Conservation (phyloP, 2,797 vertebrate species). For the Poecile montanus region DNA sequence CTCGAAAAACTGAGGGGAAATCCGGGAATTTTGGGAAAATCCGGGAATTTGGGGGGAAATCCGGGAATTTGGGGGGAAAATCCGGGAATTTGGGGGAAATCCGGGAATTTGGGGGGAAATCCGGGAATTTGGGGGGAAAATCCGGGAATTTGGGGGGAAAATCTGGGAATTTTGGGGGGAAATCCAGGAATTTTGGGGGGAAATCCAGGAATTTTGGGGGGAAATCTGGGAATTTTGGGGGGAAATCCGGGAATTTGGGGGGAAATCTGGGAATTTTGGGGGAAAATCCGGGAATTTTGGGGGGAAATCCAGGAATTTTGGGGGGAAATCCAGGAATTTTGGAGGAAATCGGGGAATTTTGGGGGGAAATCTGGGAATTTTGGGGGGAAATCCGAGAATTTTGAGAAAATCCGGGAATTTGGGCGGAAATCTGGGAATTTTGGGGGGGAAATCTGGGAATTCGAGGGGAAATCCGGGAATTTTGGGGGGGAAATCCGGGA, state of each 20-base stretch:
- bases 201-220: not conserved
- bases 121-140: not conserved
- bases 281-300: no score
- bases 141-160: not conserved
- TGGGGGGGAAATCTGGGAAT: not conserved
- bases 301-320: no score
- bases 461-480: no score
- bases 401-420: no score
- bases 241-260: no score
- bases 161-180: not conserved
- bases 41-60: no score
- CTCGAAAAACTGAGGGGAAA: slow-evolving; percentile 84
- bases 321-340: no score
- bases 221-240: not conserved
- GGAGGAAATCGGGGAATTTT: no score
- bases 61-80: not conserved
- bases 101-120: not conserved
- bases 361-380: not conserved
- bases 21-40: not conserved
- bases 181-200: not conserved
- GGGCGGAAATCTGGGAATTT: not conserved
- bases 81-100: not conserved
- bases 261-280: no score
- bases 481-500: no score
- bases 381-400: not conserved